A percentile compares a stretch with the other conserved stretches of the same genome.
Evolutionary conservation across 2,113 vertebrate genomes (phyloP).

Genomic region (Eretmodus cyanostictus): DNA sequence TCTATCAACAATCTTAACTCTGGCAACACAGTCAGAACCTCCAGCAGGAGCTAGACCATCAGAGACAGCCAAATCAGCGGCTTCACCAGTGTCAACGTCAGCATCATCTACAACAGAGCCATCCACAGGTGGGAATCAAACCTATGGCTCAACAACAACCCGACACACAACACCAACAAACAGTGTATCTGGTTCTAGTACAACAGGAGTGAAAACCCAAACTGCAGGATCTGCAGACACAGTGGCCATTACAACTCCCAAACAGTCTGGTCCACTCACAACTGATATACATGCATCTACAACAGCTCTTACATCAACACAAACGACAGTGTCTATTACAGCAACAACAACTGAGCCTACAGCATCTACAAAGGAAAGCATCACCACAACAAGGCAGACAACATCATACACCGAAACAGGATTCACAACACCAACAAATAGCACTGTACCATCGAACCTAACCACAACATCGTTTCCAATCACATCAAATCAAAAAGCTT

Average conservation of each 20-base stretch:
- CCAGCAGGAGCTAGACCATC: not conserved
- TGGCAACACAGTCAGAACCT: not conserved
- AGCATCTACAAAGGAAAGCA: not conserved
- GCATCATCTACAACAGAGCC: not conserved
- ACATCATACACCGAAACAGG: not conserved
- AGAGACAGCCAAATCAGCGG: fast-evolving
- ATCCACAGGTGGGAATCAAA: not conserved
- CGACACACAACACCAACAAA: fast-evolving
- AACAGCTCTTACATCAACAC: not conserved
- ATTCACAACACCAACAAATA: fast-evolving
- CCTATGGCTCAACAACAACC: not conserved
- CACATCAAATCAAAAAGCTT: not conserved
- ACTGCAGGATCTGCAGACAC: not conserved
- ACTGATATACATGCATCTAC: not conserved
- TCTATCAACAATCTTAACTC: not conserved
- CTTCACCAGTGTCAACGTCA: fast-evolving
- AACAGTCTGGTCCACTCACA: not conserved
- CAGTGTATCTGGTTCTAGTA: not conserved
- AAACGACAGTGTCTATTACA: not conserved
- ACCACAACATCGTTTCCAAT: not conserved
- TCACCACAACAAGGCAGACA: not conserved
- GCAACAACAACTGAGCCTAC: not conserved
- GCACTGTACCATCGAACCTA: not conserved
- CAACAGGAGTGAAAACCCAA: not conserved
- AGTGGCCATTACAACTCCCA: not conserved